Evolutionary conservation across 1,140 invertebrate genomes (phyloP), one percentile per base, ranked within the genome.

Genomic region (Pachypeltis micranthus): DNA sequence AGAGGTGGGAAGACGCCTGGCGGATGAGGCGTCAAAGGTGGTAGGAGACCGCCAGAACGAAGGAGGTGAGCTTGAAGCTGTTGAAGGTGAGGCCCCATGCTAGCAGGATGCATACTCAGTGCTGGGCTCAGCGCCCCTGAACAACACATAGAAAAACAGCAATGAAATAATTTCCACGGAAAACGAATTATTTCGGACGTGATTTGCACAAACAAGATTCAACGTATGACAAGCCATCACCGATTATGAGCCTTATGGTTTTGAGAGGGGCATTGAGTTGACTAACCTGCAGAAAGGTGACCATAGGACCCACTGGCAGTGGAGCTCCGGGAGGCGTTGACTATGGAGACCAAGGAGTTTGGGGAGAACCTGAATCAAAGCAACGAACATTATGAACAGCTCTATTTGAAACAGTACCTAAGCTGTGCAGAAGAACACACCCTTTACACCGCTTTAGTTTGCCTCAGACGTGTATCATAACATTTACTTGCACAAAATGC

Each of bases 271-370:
- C n/a, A n/a, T n/a, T n/a, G n/a, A n/a, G n/a, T n/a, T n/a, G n/a
- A 28, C 69, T 72, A 77, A 83, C 89, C 90, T 67, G 91, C 90
- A 59, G 91, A 93, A 64, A 96, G 81, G 76, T 96, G 93, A 16
- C 92, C 93, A 76, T 95, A 95, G 62, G 91, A 93, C 16, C 93
- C 92, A 71, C 89, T 91, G 4, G 88, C 91, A 60, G 87, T 91
- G 34, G 88, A 91, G 61, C 85, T 86, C 47, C 88, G 79, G 0
- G 90, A 91, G 2, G 90, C 91, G 69, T 92, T 91, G 68, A 93
- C 88, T 54, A 93, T 85, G n/a, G 90, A 90, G 23, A 88, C 87
- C 62, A 97, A 75, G 34, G 92, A 95, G 67, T 93, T 95, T 0
- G 93, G 94, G 14, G 93, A 96, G 68, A 93, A 92, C 65, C 93